A percentile compares a stretch with the other conserved stretches of the same genome.
Conservation (phyloP, 1,140 invertebrate genomes). For the Drosophila nannoptera region DNA sequence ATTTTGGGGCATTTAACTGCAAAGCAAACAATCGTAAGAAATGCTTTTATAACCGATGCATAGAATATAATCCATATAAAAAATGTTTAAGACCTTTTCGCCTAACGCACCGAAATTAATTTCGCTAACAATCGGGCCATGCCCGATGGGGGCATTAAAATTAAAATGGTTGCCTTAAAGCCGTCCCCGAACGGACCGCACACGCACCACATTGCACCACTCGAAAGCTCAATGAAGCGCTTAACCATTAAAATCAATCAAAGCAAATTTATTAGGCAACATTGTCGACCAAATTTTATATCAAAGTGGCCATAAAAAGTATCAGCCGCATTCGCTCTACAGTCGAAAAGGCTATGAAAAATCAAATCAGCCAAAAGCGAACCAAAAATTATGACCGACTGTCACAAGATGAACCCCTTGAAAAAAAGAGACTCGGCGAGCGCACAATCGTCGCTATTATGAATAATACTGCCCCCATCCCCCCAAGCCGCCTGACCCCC, state of each 20-base stretch:
- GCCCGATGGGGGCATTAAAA: slow-evolving; percentile 36
- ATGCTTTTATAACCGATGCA: slow-evolving; percentile 64
- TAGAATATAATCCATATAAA: slow-evolving; percentile 69
- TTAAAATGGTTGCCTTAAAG: slow-evolving; percentile 36
- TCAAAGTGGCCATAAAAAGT: slow-evolving; percentile 59
- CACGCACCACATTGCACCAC: slow-evolving; percentile 34
- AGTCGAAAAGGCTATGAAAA: slow-evolving; percentile 59
- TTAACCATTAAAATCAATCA: slow-evolving; percentile 78
- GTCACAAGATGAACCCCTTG: slow-evolving; percentile 67
- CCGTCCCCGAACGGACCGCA: slow-evolving; percentile 18
- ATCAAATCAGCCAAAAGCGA: slow-evolving; percentile 74
- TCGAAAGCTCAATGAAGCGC: slow-evolving; percentile 73
- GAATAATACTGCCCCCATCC: not conserved
- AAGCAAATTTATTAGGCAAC: slow-evolving; percentile 75
- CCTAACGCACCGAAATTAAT: slow-evolving; percentile 68
- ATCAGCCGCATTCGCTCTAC: not conserved
- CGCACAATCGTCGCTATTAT: slow-evolving; percentile 10
- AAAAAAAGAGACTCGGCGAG: slow-evolving; percentile 5
- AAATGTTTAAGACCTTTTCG: slow-evolving; percentile 69
- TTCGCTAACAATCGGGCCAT: slow-evolving; percentile 66
- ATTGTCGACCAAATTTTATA: slow-evolving; percentile 62
- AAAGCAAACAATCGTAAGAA: slow-evolving; percentile 71
- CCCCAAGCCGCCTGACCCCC: no score
- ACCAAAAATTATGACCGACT: slow-evolving; percentile 66
- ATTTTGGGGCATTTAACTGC: slow-evolving; percentile 60